Percentiles rank a stretch among this genome's conserved stretches.
These are phyloP conservation scores for Heliconius ismenius DNA, from an alignment of 2,888 invertebrate genomes.

Conservation along the genomic window DNA sequence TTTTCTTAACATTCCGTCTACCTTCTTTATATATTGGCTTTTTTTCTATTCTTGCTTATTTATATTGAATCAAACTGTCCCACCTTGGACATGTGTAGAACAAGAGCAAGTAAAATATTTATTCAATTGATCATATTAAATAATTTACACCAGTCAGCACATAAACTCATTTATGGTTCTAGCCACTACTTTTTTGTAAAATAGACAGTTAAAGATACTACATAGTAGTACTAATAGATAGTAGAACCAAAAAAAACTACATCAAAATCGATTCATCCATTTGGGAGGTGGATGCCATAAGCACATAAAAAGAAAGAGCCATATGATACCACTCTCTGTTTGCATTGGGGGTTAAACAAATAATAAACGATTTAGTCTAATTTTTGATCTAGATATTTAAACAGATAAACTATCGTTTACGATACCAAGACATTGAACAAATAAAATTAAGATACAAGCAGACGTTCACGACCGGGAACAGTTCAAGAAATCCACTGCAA, in stretches of 20 bases:
- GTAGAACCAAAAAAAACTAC: no score
- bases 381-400: no score
- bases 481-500: conserved; percentile 29
- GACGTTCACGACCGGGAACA: background rate
- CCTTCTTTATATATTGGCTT: background rate
- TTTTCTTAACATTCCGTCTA: background rate
- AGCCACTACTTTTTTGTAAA: background rate
- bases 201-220: no score
- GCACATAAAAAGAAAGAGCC: no score
- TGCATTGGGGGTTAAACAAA: no score
- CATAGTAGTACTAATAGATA: background rate
- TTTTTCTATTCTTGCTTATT: background rate
- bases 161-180: background rate
- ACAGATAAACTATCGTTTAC: no score
- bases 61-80: background rate
- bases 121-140: background rate
- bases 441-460: background rate
- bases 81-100: background rate
- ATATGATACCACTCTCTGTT: no score
- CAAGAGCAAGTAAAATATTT: background rate
- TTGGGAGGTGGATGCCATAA: no score
- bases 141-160: background rate
- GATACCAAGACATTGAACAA: no score
- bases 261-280: no score
- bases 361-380: no score